Evolutionary conservation across 1,140 invertebrate species (phyloP).

Genomic region (Geopemphigus sp.): DNA sequence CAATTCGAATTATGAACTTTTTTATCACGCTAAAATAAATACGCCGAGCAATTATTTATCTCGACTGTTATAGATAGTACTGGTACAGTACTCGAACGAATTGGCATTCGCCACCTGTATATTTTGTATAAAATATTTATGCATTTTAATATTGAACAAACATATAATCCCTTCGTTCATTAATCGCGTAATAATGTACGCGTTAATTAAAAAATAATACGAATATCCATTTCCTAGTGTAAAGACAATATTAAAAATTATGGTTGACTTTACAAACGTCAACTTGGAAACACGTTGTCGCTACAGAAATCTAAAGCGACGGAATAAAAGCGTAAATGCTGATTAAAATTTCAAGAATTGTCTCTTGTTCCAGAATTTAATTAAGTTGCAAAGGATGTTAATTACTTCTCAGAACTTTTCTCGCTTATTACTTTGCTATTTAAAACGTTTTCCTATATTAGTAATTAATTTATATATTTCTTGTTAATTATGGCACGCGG

Average conservation of each 20-base stretch:
- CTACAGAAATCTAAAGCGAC: constrained; percentile 4
- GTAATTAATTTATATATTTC: constrained; percentile 49
- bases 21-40: too few relatives aligned
- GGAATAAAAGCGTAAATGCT: constrained; percentile 33
- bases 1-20: too few relatives aligned
- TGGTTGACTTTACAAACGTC: constrained; percentile 24
- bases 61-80: too few relatives aligned
- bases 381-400: constrained; percentile 40
- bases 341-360: constrained; percentile 43
- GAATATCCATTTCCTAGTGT: neutral
- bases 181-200: too few relatives aligned
- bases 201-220: too few relatives aligned
- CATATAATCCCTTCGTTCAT: too few relatives aligned
- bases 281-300: constrained; percentile 11
- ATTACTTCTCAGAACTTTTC: constrained; percentile 49
- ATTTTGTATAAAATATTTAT: too few relatives aligned
- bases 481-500: constrained; percentile 35
- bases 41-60: too few relatives aligned
- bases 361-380: constrained; percentile 45
- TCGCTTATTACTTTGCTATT: constrained; percentile 43
- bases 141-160: too few relatives aligned
- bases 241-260: neutral
- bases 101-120: too few relatives aligned
- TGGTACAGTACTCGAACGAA: too few relatives aligned
- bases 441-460: constrained; percentile 45